Conservation (phyloP, 2,888 invertebrate species). For the Calliopum simillimum region DNA sequence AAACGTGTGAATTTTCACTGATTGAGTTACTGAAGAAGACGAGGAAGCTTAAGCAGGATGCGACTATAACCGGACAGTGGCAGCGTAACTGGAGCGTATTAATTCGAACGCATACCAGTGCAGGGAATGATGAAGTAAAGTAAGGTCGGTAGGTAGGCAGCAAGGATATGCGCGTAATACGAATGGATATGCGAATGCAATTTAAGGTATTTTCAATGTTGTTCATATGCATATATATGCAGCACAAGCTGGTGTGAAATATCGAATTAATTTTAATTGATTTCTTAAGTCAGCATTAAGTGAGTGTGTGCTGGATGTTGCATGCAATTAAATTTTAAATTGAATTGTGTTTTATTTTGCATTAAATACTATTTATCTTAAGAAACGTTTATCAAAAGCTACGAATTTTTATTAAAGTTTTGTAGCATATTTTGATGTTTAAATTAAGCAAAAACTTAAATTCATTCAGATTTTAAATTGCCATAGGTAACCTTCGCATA, state of each 20-base stretch:
- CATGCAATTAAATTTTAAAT: neutral
- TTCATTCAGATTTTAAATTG: too few relatives aligned
- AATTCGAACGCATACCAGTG: too few relatives aligned
- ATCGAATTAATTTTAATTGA: constrained; percentile 30
- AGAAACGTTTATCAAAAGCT: too few relatives aligned
- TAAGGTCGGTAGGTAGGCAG: neutral
- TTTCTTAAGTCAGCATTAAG: constrained; percentile 1
- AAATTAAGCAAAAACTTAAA: too few relatives aligned
- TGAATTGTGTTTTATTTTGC: too few relatives aligned
- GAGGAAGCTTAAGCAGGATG: neutral
- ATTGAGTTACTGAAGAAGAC: constrained; percentile 21
- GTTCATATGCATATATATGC: neutral
- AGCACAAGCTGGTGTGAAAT: neutral
- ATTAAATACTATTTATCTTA: too few relatives aligned
- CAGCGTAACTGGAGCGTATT: too few relatives aligned
- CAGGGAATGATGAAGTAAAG: neutral
- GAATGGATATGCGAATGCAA: constrained; percentile 9
- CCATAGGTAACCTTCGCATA: too few relatives aligned
- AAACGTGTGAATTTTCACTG: constrained; percentile 26
- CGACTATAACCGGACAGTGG: neutral
- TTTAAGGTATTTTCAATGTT: constrained; percentile 3
- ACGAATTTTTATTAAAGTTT: too few relatives aligned
- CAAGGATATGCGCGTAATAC: constrained; percentile 6
- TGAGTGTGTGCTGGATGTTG: neutral
- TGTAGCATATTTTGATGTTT: too few relatives aligned